Conservation (phyloP, 1,140 invertebrate species). For the Drosophila navojoa region DNA sequence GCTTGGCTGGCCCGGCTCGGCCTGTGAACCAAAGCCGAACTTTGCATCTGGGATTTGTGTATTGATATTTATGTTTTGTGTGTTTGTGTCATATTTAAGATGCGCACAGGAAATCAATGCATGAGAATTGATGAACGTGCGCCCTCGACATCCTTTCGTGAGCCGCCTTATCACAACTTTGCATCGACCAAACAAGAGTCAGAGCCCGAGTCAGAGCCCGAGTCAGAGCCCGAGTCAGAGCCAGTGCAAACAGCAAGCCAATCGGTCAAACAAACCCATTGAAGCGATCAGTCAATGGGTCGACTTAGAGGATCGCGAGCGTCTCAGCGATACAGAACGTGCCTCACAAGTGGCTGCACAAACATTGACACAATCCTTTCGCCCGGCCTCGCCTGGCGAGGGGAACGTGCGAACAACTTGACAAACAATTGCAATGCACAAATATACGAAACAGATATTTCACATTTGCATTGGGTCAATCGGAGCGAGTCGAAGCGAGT, state of each 20-base stretch:
- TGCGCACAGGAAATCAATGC: conserved; percentile 37
- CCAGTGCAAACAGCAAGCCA: conserved; percentile 47
- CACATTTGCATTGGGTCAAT: conserved; percentile 40
- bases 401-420: conserved; percentile 58
- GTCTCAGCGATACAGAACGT: conserved; percentile 38
- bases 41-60: conserved; percentile 51
- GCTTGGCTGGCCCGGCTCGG: not conserved
- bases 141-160: conserved; percentile 43
- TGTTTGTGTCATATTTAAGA: conserved; percentile 45
- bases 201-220: not conserved
- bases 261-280: conserved; percentile 60
- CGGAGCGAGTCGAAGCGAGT: not conserved
- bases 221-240: not conserved
- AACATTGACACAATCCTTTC: conserved; percentile 72
- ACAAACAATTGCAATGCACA: conserved; percentile 62
- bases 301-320: not conserved
- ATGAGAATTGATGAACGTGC: conserved; percentile 45
- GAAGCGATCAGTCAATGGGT: conserved; percentile 70
- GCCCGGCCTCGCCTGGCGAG: conserved; percentile 16
- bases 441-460: conserved; percentile 55
- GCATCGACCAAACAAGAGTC: conserved; percentile 36
- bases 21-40: conserved; percentile 47
- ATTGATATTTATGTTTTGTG: not conserved
- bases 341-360: conserved; percentile 66
- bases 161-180: conserved; percentile 53